Percentiles rank a stretch among this genome's conserved stretches.
phyloP scores from a whole-genome alignment of 2,888 invertebrate species.

The Morpho achilles region DNA sequence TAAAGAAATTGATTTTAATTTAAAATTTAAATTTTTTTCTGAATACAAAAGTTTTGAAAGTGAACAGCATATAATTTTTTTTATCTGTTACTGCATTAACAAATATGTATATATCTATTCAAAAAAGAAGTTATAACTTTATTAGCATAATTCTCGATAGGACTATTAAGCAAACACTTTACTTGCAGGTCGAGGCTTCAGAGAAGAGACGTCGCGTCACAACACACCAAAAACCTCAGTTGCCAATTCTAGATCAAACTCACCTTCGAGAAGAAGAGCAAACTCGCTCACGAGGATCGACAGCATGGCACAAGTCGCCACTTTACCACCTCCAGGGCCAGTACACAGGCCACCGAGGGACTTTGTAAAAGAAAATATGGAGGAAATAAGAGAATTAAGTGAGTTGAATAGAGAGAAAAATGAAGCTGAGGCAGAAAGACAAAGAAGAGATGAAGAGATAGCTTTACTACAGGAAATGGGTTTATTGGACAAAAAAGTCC shows the following conservation, averaged over 20 bases:
- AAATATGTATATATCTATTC: too few species aligned
- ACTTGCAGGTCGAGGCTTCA: constrained; percentile 69
- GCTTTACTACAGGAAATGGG: constrained; percentile 72
- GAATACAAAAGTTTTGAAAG: too few species aligned
- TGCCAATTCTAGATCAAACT: constrained; percentile 61
- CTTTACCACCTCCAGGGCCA: constrained; percentile 48
- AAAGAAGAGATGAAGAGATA: constrained; percentile 65
- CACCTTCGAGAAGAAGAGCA: constrained; percentile 64
- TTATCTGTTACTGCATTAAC: too few species aligned
- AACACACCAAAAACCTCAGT: constrained; percentile 73
- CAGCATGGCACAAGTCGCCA: constrained; percentile 63
- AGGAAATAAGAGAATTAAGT: constrained; percentile 69
- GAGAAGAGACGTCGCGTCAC: constrained; percentile 75
- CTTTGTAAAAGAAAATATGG: constrained; percentile 70
- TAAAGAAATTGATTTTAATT: too few species aligned
- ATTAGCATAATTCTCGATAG: too few species aligned
- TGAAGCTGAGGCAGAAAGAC: constrained; percentile 65
- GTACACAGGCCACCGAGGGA: constrained; percentile 61
- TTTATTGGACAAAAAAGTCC: constrained; percentile 53
- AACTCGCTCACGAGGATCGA: constrained; percentile 62
- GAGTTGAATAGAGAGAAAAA: constrained; percentile 72
- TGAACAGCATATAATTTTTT: too few species aligned
- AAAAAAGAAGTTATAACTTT: too few species aligned
- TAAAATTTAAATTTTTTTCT: too few species aligned
- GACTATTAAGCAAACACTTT: background rate